Percentiles rank a stretch among this genome's conserved stretches.
These are phyloP conservation scores for Pholis gunnellus DNA, from an alignment of 2,113 vertebrate species.

Conservation along the genomic window DNA sequence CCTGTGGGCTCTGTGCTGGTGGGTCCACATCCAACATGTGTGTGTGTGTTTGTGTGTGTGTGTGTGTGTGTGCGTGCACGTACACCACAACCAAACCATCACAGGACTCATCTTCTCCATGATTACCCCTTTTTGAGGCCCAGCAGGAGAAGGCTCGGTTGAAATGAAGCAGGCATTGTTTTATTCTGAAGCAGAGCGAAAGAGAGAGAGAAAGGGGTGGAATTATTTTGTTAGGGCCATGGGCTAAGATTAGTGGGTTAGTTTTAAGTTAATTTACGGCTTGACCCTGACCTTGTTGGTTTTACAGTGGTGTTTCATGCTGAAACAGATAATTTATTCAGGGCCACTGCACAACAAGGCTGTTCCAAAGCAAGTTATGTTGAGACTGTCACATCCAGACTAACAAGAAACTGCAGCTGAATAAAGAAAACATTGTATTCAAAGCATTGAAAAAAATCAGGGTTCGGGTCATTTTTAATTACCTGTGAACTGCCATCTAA, in stretches of 20 bases:
- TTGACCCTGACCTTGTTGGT: constrained; percentile 29
- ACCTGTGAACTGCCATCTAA: no score
- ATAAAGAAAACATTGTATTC: not conserved
- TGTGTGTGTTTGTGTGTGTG: not conserved
- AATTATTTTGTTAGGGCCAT: constrained; percentile 16
- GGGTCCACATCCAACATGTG: constrained; percentile 40
- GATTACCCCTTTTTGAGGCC: constrained; percentile 61
- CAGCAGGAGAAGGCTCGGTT: constrained; percentile 54
- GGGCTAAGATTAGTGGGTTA: constrained; percentile 37
- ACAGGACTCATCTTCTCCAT: constrained; percentile 51
- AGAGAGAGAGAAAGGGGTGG: not conserved
- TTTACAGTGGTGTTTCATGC: not conserved
- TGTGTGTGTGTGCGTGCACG: not conserved
- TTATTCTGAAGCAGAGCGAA: constrained; percentile 44
- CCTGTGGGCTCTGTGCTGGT: constrained; percentile 27
- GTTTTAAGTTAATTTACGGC: constrained; percentile 20
- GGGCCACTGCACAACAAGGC: not conserved
- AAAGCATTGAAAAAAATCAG: not conserved
- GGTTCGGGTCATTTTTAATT: no score
- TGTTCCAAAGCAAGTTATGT: constrained; percentile 7
- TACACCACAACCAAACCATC: constrained; percentile 62
- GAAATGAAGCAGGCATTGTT: constrained; percentile 76
- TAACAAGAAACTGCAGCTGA: not conserved
- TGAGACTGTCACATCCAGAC: not conserved
- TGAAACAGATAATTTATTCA: constrained; percentile 17